A percentile compares a stretch with the other conserved stretches of the same genome.
These are phyloP conservation scores for Reticulitermes lucifugus DNA, from an alignment of 2,888 invertebrate genomes.

Conservation along the genomic window DNA sequence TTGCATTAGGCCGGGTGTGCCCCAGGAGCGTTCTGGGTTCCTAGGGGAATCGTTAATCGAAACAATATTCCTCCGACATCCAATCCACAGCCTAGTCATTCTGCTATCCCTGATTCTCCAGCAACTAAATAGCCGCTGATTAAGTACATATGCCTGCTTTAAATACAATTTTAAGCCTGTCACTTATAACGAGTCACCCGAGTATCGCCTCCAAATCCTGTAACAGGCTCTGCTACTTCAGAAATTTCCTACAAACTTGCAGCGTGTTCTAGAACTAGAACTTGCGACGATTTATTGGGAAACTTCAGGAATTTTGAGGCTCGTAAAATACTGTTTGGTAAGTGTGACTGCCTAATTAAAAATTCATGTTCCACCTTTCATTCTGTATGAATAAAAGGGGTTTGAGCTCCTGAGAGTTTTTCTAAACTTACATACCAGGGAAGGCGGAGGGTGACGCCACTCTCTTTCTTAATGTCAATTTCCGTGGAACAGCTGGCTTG, in stretches of 20 bases:
- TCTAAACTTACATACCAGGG: background rate
- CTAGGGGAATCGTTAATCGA: no score
- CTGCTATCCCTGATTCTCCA: no score
- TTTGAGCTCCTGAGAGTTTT: background rate
- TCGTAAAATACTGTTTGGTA: background rate
- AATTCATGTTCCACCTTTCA: conserved; percentile 30
- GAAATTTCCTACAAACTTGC: background rate
- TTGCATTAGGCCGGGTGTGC: no score
- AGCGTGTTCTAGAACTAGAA: no score
- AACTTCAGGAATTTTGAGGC: background rate
- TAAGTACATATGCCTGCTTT: no score
- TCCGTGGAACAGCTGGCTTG: background rate
- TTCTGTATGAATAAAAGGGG: background rate
- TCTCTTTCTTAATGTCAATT: background rate
- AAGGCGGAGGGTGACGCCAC: background rate
- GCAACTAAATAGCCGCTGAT: no score
- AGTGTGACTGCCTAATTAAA: conserved; percentile 15
- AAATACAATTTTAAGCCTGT: no score
- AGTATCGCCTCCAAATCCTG: no score
- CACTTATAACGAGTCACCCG: no score
- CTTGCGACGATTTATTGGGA: background rate
- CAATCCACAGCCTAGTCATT: no score
- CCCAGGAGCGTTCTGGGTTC: no score
- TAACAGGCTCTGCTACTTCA: background rate
- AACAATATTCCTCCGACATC: no score